Conservation (phyloP, 2,888 invertebrate genomes). For the Macrosoma leucophasiata region DNA sequence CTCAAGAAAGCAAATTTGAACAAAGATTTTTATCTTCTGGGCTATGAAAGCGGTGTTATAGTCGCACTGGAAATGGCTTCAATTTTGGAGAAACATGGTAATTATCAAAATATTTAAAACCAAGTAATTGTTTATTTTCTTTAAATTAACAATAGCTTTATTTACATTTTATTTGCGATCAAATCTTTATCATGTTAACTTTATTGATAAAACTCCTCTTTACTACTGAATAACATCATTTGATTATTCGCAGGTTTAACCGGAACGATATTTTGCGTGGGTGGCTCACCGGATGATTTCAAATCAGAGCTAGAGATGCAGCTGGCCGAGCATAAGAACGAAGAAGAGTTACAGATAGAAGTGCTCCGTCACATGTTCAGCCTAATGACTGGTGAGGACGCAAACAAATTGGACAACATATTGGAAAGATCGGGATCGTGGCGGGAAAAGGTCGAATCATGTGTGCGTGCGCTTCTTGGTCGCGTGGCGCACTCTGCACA, state of each 20-base stretch:
- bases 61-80: conserved; percentile 43
- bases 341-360: conserved; percentile 37
- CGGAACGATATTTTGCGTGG: conserved; percentile 48
- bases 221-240: too few relatives aligned
- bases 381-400: conserved; percentile 30
- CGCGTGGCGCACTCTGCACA: conserved; percentile 36
- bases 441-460: conserved; percentile 30
- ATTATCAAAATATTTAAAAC: too few relatives aligned
- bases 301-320: conserved; percentile 30
- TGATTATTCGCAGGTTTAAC: conserved; percentile 31
- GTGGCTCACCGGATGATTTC: conserved; percentile 38
- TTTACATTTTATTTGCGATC: too few relatives aligned
- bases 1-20: conserved; percentile 25
- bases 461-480: conserved; percentile 32
- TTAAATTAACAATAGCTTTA: too few relatives aligned
- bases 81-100: conserved; percentile 44
- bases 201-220: too few relatives aligned
- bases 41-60: conserved; percentile 43
- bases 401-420: neutral
- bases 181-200: too few relatives aligned
- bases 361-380: conserved; percentile 40
- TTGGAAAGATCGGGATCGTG: conserved; percentile 14
- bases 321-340: conserved; percentile 28
- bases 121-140: too few relatives aligned
- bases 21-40: conserved; percentile 39